Evolutionary conservation across 2,888 invertebrate genomes (phyloP).

Genomic region (Nymphalis polychloros): DNA sequence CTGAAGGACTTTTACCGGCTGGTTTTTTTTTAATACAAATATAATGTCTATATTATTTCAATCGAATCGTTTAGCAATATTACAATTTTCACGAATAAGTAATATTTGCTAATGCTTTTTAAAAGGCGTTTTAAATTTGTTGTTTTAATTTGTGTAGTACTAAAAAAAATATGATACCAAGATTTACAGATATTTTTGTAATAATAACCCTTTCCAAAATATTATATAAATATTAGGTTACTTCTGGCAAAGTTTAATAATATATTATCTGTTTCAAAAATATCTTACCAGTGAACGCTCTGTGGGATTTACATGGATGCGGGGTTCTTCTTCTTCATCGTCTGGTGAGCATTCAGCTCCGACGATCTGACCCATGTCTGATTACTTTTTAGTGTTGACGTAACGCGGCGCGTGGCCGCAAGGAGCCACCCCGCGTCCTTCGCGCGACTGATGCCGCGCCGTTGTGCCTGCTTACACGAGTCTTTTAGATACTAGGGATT

Average conservation of each 20-base stretch:
- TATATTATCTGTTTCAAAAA: neutral
- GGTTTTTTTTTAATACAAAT: too few relatives aligned
- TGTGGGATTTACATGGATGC: constrained; percentile 75
- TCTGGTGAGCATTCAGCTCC: constrained; percentile 79
- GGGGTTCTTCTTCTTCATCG: constrained; percentile 77
- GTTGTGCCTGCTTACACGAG: constrained; percentile 51
- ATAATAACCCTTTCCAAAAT: too few relatives aligned
- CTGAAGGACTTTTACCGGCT: too few relatives aligned
- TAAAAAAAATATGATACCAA: too few relatives aligned
- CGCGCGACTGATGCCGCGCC: constrained; percentile 73
- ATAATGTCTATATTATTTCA: too few relatives aligned
- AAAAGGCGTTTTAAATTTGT: neutral
- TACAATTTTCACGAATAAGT: neutral
- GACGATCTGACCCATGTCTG: constrained; percentile 79
- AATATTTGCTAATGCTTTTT: neutral
- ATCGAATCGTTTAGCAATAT: neutral
- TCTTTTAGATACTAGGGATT: constrained; percentile 52
- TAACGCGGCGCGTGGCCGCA: constrained; percentile 73
- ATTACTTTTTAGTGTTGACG: constrained; percentile 28
- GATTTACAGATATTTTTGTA: too few relatives aligned
- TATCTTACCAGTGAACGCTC: constrained; percentile 78
- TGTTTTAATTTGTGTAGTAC: too few relatives aligned
- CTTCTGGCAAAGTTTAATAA: neutral
- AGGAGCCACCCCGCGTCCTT: constrained; percentile 76
- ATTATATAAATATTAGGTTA: neutral